Evolutionary conservation across 2,888 invertebrate genomes (phyloP).

Genomic region (Erebia palarica): DNA sequence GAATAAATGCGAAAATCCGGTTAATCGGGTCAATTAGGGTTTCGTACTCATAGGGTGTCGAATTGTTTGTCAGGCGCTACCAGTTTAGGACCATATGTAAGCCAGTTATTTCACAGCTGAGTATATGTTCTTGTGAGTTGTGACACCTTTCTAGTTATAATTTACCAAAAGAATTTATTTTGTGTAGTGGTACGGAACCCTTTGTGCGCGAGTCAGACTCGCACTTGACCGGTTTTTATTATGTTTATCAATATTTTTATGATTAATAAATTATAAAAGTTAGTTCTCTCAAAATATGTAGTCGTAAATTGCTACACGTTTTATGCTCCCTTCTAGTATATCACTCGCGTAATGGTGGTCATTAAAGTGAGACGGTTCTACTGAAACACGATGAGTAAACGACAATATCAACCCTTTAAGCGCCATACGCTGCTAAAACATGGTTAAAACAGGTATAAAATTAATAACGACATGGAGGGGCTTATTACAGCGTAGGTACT

Average conservation of each 20-base stretch:
- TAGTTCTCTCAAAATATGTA: conserved; percentile 15
- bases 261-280: conserved; percentile 17
- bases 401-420: conserved; percentile 32
- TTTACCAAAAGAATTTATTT: no score
- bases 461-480: conserved; percentile 39
- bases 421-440: conserved; percentile 33
- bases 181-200: not conserved
- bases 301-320: conserved; percentile 21
- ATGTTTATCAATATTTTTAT: conserved; percentile 22
- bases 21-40: no score
- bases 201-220: no score
- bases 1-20: no score
- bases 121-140: no score
- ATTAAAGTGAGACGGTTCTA: conserved; percentile 20
- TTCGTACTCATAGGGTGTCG: no score
- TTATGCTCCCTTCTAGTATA: conserved; percentile 21
- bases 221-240: conserved; percentile 7
- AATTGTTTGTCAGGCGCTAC: no score
- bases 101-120: no score
- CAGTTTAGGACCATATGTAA: no score
- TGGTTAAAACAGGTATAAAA: conserved; percentile 39
- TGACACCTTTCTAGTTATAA: no score
- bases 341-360: conserved; percentile 13
- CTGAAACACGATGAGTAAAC: conserved; percentile 25
- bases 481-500: conserved; percentile 29